Evolutionary conservation across 2,888 invertebrate species (phyloP).

Genomic region (Eretmocerus hayati): DNA sequence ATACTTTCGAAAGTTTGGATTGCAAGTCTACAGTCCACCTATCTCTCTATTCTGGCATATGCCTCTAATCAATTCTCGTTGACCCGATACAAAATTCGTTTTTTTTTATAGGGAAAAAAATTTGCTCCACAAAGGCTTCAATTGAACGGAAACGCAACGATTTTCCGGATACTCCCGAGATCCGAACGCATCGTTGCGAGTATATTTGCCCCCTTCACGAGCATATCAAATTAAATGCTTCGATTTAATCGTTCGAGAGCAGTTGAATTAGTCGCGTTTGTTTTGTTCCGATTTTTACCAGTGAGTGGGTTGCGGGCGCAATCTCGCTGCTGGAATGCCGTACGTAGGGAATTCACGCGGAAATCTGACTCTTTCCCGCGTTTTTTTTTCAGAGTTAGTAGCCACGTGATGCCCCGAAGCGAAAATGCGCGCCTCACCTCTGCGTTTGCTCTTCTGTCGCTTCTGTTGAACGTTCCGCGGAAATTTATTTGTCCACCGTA

Average conservation of each 20-base stretch:
- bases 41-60: too few species aligned
- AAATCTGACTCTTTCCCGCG: not conserved
- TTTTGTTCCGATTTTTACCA: conserved; percentile 39
- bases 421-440: conserved; percentile 4
- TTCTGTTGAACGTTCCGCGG: conserved; percentile 6
- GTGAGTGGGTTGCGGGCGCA: not conserved
- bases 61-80: too few species aligned
- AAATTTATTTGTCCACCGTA: conserved; percentile 20
- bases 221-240: conserved; percentile 43
- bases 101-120: too few species aligned
- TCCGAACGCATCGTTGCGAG: not conserved
- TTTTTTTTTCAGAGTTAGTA: not conserved
- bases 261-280: conserved; percentile 40
- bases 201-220: too few species aligned
- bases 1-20: too few species aligned
- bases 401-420: not conserved
- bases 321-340: conserved; percentile 16
- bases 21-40: too few species aligned
- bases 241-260: conserved; percentile 44
- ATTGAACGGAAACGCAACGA: too few species aligned
- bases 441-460: conserved; percentile 1
- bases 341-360: conserved; percentile 11
- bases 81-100: too few species aligned
- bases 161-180: not conserved
- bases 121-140: too few species aligned